phyloP scores from a whole-genome alignment of 2,113 vertebrate species.

The Trichomycterus rosablanca region DNA sequence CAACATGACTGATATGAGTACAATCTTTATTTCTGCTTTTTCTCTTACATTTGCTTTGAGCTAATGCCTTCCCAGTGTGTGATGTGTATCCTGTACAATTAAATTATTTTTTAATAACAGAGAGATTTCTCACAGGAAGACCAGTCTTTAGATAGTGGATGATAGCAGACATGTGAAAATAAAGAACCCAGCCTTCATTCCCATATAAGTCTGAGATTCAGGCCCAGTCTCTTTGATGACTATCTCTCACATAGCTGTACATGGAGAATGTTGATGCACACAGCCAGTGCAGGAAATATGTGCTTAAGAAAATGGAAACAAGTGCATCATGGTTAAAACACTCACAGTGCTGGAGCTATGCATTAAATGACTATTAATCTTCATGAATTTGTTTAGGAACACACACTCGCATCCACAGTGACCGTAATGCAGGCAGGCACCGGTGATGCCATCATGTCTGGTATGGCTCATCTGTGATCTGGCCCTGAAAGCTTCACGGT shows the following conservation, averaged over 20 bases:
- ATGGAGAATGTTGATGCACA: constrained; percentile 4
- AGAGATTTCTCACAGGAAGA: constrained; percentile 41
- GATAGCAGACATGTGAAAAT: constrained; percentile 26
- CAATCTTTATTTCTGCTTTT: constrained; percentile 6
- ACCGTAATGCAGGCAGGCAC: no score
- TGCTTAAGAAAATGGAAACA: no score
- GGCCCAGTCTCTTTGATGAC: background rate
- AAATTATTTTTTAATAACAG: constrained; percentile 49
- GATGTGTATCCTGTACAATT: constrained; percentile 40
- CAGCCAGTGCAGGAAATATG: background rate
- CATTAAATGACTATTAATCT: no score
- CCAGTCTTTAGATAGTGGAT: constrained; percentile 29
- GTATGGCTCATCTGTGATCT: constrained; percentile 34
- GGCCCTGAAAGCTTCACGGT: constrained; percentile 26
- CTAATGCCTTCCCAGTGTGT: constrained; percentile 27
- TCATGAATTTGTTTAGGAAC: no score
- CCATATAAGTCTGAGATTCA: constrained; percentile 14
- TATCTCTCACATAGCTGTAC: constrained; percentile 21
- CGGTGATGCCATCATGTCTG: no score
- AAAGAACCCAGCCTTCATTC: constrained; percentile 7
- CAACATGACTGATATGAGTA: no score
- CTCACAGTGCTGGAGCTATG: no score
- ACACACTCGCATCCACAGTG: no score
- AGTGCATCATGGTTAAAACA: no score
- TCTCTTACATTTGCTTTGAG: constrained; percentile 2